Conservation (phyloP, 2,888 invertebrate genomes). For the Drosophila yooni region DNA sequence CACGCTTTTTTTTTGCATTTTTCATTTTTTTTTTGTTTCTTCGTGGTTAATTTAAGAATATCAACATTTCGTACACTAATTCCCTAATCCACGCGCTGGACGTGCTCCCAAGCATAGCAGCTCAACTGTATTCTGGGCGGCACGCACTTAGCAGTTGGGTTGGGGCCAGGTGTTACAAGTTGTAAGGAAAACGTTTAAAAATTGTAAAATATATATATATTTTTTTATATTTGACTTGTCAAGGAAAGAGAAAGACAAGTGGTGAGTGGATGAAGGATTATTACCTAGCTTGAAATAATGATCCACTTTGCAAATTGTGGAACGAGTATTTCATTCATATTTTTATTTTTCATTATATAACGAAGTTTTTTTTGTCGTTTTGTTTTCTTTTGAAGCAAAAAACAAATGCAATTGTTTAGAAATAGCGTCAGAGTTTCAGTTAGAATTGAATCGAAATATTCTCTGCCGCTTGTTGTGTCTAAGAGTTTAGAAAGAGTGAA, state of each 20-base stretch:
- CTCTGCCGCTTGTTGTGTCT: constrained; percentile 43
- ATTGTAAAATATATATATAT: constrained; percentile 45
- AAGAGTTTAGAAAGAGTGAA: constrained; percentile 57
- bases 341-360: constrained; percentile 47
- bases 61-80: constrained; percentile 51
- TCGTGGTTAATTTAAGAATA: constrained; percentile 60
- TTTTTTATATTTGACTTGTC: constrained; percentile 30
- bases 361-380: constrained; percentile 50
- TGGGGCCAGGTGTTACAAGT: constrained; percentile 17
- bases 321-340: constrained; percentile 73
- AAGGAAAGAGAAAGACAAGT: constrained; percentile 57
- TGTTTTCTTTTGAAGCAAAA: constrained; percentile 64
- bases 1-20: constrained; percentile 35
- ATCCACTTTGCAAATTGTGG: constrained; percentile 53
- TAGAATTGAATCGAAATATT: constrained; percentile 34
- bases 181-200: constrained; percentile 52
- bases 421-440: constrained; percentile 67
- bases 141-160: constrained; percentile 16
- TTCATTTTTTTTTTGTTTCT: constrained; percentile 32
- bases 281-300: constrained; percentile 54
- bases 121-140: constrained; percentile 57
- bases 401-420: constrained; percentile 77
- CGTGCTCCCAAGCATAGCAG: constrained; percentile 42
- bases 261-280: constrained; percentile 55
- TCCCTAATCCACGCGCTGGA: constrained; percentile 8